A percentile compares a stretch with the other conserved stretches of the same genome.
Conservation (phyloP, 1,140 invertebrate species). For the Goniozus legneri region DNA sequence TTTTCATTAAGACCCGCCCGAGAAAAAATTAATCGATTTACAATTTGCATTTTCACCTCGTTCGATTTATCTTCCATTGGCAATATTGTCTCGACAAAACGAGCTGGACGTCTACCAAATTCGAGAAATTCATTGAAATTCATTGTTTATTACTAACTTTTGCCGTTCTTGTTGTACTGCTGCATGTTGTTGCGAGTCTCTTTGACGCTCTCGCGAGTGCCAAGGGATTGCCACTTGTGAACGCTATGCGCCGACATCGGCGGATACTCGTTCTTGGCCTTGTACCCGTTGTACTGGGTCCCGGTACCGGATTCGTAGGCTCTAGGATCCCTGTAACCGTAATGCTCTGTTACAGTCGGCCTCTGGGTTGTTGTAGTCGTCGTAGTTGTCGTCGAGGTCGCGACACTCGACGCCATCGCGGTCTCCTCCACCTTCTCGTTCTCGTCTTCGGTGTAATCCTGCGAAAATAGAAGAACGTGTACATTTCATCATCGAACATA, state of each 20-base stretch:
- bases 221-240: constrained; percentile 44
- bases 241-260: constrained; percentile 42
- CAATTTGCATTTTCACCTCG: no score
- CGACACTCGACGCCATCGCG: constrained; percentile 6
- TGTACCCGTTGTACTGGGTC: constrained; percentile 36
- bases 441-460: constrained; percentile 43
- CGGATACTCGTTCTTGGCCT: constrained; percentile 39
- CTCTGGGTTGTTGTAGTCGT: constrained; percentile 23
- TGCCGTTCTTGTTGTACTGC: constrained; percentile 30
- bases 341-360: constrained; percentile 17
- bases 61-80: no score
- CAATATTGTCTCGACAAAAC: no score
- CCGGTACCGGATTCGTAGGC: constrained; percentile 27
- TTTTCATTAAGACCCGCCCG: no score
- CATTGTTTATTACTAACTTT: constrained; percentile 32
- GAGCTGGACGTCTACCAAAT: no score
- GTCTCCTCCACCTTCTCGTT: constrained; percentile 25
- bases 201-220: constrained; percentile 40
- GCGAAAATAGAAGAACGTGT: no score
- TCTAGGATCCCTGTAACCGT: constrained; percentile 24
- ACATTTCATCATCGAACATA: no score
- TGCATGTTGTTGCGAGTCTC: constrained; percentile 36
- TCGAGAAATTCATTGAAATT: no score
- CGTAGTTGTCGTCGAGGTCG: constrained; percentile 17
- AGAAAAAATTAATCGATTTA: no score